Evolutionary conservation across 2,797 vertebrate genomes (phyloP).

Genomic region (Karalla daura): DNA sequence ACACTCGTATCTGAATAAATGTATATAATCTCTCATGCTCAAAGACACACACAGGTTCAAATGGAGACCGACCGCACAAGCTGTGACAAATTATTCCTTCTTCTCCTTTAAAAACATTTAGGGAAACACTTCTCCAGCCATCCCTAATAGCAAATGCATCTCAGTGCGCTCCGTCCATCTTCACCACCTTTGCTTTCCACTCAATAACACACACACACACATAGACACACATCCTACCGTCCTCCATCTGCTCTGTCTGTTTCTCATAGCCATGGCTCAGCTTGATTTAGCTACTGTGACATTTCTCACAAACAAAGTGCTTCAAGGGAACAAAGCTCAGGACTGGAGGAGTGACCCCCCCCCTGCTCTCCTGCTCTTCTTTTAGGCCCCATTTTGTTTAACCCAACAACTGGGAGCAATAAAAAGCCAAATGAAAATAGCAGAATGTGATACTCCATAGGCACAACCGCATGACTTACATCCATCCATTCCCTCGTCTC

Average conservation of each 20-base stretch:
- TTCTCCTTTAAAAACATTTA: constrained; percentile 3
- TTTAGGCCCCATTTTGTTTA: constrained; percentile 62
- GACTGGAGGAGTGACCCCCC: constrained; percentile 22
- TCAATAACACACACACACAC: constrained; percentile 4
- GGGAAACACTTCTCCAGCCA: not conserved
- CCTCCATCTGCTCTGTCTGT: constrained; percentile 46
- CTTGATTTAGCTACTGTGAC: constrained; percentile 81
- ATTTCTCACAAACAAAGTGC: constrained; percentile 74
- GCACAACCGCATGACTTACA: constrained; percentile 52
- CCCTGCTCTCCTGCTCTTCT: not conserved
- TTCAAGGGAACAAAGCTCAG: constrained; percentile 60
- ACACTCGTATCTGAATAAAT: not conserved
- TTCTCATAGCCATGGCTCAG: constrained; percentile 51
- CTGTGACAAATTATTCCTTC: too few relatives aligned
- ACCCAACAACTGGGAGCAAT: constrained; percentile 77
- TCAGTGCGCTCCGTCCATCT: not conserved
- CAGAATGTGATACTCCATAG: constrained; percentile 70
- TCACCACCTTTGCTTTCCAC: constrained; percentile 14
- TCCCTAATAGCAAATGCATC: constrained; percentile 6
- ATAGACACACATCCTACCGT: constrained; percentile 7
- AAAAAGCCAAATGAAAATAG: constrained; percentile 73
- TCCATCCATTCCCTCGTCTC: constrained; percentile 44
- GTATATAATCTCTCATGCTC: not conserved
- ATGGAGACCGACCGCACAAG: not conserved
- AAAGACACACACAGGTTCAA: not conserved